Conservation (phyloP, 2,113 vertebrate species). For the Micronisus gabar region DNA sequence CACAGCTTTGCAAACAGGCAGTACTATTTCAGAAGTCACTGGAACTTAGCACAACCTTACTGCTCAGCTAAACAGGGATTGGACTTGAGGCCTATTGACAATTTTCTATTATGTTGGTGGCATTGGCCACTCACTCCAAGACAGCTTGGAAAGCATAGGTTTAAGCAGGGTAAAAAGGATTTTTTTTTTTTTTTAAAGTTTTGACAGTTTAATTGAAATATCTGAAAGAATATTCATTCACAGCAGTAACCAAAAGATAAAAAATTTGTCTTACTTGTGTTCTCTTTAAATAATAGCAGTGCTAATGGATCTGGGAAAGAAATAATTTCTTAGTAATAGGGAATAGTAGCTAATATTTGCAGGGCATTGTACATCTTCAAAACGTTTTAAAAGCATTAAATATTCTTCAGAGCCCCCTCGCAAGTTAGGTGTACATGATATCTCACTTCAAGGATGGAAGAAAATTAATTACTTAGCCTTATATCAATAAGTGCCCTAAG, state of each 20-base stretch:
- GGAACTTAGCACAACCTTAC: neutral
- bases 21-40: neutral
- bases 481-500: neutral
- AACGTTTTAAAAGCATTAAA: neutral
- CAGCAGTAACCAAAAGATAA: neutral
- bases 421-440: neutral
- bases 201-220: neutral
- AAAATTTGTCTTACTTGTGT: neutral
- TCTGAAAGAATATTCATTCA: neutral
- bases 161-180: neutral
- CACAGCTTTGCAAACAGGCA: neutral
- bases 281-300: neutral
- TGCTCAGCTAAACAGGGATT: neutral
- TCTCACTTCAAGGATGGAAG: neutral
- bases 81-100: neutral
- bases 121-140: neutral
- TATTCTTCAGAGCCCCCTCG: neutral
- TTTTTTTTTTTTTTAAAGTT: neutral
- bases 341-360: neutral
- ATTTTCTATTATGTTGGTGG: neutral
- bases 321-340: neutral
- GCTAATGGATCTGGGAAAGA: neutral
- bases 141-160: neutral
- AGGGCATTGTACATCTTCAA: neutral
- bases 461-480: neutral